A percentile compares a stretch with the other conserved stretches of the same genome.
Evolutionary conservation across 1,140 invertebrate species (phyloP).

Genomic region (Diachasma alloeum): DNA sequence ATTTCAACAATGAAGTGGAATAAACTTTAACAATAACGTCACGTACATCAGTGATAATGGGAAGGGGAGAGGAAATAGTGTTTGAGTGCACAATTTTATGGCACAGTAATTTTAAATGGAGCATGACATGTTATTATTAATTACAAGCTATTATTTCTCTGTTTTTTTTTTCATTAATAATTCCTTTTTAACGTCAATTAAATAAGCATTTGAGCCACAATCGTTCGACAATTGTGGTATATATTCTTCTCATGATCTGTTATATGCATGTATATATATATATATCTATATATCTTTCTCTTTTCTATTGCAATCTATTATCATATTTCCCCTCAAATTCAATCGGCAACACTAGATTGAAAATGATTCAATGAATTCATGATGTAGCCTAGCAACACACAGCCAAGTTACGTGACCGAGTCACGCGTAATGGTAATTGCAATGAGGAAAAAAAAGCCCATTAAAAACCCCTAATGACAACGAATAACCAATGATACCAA

Average conservation of each 20-base stretch:
- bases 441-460: background rate
- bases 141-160: slow-evolving; percentile 6
- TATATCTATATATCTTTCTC: background rate
- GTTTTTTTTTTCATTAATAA: background rate
- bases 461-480: background rate
- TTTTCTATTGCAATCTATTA: background rate
- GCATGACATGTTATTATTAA: background rate
- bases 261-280: slow-evolving; percentile 12
- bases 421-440: slow-evolving; percentile 18
- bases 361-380: slow-evolving; percentile 38
- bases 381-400: slow-evolving; percentile 61
- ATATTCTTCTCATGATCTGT: background rate
- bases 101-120: slow-evolving; percentile 7
- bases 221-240: background rate
- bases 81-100: slow-evolving; percentile 6
- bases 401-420: slow-evolving; percentile 60
- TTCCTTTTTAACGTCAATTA: slow-evolving; percentile 6
- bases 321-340: background rate
- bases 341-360: background rate
- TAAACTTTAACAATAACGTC: background rate
- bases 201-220: background rate
- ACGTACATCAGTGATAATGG: background rate
- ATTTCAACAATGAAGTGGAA: background rate
- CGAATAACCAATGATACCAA: background rate
- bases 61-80: background rate